phyloP scores from a whole-genome alignment of 2,797 vertebrate genomes.

The Tenualosa thibaudeaui region DNA sequence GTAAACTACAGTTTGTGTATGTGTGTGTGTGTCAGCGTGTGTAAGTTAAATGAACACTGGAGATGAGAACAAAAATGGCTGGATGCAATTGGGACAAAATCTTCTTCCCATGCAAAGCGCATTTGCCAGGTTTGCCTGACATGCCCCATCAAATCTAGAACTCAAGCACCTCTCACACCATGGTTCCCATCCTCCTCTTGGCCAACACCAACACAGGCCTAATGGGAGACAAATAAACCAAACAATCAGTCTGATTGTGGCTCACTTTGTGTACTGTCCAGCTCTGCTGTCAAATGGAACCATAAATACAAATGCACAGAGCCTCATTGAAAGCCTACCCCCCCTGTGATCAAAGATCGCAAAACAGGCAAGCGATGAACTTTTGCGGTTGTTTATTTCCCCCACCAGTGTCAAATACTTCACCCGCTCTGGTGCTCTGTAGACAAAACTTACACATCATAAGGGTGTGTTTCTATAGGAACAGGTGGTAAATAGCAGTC shows the following conservation, averaged over 20 bases:
- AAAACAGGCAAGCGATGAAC: not conserved
- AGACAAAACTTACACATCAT: not conserved
- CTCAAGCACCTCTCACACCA: not conserved
- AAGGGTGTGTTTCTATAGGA: not conserved
- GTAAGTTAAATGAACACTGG: not conserved
- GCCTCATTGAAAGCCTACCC: not conserved
- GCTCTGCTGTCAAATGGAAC: not conserved
- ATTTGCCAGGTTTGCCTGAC: not conserved
- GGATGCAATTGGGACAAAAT: not conserved
- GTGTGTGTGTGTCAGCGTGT: not conserved
- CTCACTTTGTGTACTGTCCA: constrained; percentile 11
- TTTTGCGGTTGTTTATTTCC: not conserved
- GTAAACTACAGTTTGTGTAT: not conserved
- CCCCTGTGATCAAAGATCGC: not conserved
- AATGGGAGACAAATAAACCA: constrained; percentile 38
- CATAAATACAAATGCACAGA: not conserved
- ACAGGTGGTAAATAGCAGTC: not conserved
- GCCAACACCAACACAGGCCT: constrained; percentile 46
- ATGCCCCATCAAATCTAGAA: not conserved
- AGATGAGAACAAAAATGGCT: constrained; percentile 26
- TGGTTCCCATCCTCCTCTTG: constrained; percentile 35
- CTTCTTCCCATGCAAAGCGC: not conserved
- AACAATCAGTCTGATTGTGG: constrained; percentile 11
- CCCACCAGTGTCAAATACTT: not conserved
- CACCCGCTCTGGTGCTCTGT: not conserved